Base-by-base conservation (phyloP, 2,797 vertebrate species). In the Lycodopsis pacificus region DNA sequence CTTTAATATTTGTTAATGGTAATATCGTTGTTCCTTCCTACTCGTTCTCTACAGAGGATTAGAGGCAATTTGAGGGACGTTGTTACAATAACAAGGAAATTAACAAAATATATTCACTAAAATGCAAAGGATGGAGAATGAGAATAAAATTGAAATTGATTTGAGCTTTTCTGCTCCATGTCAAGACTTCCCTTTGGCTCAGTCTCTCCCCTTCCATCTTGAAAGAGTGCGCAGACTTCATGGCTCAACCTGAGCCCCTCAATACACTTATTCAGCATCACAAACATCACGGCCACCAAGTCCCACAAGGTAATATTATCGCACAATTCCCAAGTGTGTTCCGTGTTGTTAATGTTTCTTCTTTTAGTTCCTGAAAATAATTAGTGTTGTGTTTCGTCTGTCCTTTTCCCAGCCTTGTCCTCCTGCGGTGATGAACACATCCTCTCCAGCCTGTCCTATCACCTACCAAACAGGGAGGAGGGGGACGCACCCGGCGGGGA, bases 211-310 rank as follows among this genome's bases (percentile, higher is more conserved):
- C 67, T 14, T 59, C 80, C n/a, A 19, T 88, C 51, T 71, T 86
- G 20, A 88, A 86, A 56, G 84, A 84, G 48, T 89, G 79, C 81
- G 70, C 66, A 2, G 82, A 80, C 48, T 69, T 86, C 44, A 64
- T 82, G 54, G 84, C 67, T 71, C 62, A 84, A 64, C 81, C 81
- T 25, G 65, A 84, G 30, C 73, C 76, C 38, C 57, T 87, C 22
- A 78, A 64, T 27, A 62, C 61, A 67, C 74, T 85, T 4, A 83
- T 87, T 74, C 71, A 83, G 15, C 73, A 83, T 71, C 78, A 82
- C 20, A 85, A 77, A 65, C 71, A 76, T 42, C 64, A 77, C 2
- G 25, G 64, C 5, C 62, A 46, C 13, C 15, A 69, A 7, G 38
- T 77, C 64, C 8, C 22, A 72, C 63, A 71, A 77, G 80, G 78